Base-by-base conservation (phyloP, 2,113 vertebrate genomes). In the Malurus melanocephalus region DNA sequence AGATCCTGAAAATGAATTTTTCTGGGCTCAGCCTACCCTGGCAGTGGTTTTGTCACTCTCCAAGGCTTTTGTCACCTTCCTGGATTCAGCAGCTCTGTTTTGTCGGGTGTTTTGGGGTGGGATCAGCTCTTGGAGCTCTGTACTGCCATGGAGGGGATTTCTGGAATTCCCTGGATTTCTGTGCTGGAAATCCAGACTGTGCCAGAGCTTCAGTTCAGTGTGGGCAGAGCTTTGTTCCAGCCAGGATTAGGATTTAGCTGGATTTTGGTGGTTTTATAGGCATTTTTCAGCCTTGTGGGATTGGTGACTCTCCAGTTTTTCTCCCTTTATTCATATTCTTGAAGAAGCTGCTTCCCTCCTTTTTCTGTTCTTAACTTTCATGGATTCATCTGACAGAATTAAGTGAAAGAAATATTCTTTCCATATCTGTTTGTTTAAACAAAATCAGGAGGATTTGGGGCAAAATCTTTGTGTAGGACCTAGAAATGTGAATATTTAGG, bases 1-100 rank as follows among this genome's bases (percentile, higher is more conserved):
- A 0, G 38, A 2, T 40, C 12, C 42, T 59, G 12, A 21, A 78
- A 83, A 80, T 43, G 15, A 32, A 22, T 2, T 72, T 65, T 5
- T 8, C 21, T 27, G 74, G 9, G 2, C 0, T 48, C 12, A 11
- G 20, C 4, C 30, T 77, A 7, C 20, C 48, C 18, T 1, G 1
- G 30, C 49, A 18, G 53, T 9, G 32, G 1, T 66, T 55, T 81
- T 66, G 6, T 40, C 59, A 2, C 42, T 42, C 26, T 20, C 45
- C 15, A 7, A 8, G 23, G 4, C 8, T 45, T 67, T 3, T 20
- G 16, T 61, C 27, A 17, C 45, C 20, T 40, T 2, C 19, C 56
- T 6, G 69, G 28, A 5, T 57, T 45, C 6, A 45, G 5, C 32
- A 7, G 24, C 24, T 33, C 1, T 12, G 6, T 48, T 56, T 12